Percentiles rank a stretch among this genome's conserved stretches.
Evolutionary conservation across 2,797 vertebrate species (phyloP).

Genomic region (Artibeus lituratus): DNA sequence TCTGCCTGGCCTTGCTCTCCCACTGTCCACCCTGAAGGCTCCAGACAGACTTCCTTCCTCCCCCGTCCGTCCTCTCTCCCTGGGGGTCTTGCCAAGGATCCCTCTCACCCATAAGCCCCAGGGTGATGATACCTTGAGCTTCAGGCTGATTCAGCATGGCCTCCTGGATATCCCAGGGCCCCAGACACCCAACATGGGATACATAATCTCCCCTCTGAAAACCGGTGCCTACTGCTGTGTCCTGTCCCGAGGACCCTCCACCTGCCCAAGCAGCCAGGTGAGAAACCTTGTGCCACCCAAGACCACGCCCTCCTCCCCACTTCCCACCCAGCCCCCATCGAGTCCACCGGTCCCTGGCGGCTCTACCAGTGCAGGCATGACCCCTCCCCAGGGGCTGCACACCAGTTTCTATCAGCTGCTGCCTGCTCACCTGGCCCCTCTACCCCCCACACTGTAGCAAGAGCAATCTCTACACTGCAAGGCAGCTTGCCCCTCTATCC

Average conservation of each 20-base stretch:
- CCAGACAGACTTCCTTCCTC: background rate
- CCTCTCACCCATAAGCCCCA: background rate
- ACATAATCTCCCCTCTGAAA: background rate
- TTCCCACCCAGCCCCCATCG: too few species aligned
- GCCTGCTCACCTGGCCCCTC: background rate
- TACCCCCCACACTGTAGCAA: background rate
- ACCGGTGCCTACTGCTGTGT: too few species aligned
- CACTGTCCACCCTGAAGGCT: accelerated
- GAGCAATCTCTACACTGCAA: background rate
- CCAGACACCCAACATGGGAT: background rate
- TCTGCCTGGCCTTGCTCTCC: background rate
- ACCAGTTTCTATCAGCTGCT: background rate
- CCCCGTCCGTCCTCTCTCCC: background rate
- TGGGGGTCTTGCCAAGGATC: background rate
- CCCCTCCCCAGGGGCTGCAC: too few species aligned
- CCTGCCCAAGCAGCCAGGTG: background rate
- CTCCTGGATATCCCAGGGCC: background rate
- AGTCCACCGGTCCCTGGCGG: background rate
- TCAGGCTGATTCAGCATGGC: background rate
- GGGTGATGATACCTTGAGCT: background rate
- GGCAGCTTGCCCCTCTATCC: background rate
- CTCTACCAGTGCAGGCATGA: background rate
- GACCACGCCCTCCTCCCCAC: background rate
- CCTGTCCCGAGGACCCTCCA: background rate
- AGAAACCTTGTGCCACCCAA: background rate